Evolutionary conservation across 2,113 vertebrate species (phyloP).

Genomic region (Speoplatyrhinus poulsoni): DNA sequence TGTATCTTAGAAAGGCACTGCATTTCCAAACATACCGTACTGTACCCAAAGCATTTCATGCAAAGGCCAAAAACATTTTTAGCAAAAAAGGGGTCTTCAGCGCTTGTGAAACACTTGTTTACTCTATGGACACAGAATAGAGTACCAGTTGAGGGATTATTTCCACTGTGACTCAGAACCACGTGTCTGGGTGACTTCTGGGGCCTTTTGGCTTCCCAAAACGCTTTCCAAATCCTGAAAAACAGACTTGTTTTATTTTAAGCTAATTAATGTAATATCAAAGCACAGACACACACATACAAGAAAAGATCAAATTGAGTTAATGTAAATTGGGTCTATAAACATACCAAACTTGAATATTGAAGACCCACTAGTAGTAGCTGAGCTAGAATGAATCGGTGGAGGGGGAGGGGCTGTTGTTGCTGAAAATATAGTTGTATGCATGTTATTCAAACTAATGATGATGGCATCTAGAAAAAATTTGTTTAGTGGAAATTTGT

Average conservation of each 20-base stretch:
- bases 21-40: no score
- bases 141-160: background rate
- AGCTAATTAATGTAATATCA: background rate
- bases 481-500: background rate
- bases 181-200: constrained; percentile 84
- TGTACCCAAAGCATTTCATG: no score
- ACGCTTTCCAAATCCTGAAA: constrained; percentile 86
- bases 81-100: no score
- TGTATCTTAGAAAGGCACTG: no score
- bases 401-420: constrained; percentile 40
- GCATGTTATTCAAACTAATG: constrained; percentile 1
- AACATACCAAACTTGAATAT: constrained; percentile 68
- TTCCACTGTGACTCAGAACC: constrained; percentile 65
- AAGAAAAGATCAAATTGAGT: no score
- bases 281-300: background rate
- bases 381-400: constrained; percentile 20
- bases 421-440: constrained; percentile 34
- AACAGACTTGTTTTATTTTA: constrained; percentile 5
- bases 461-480: background rate
- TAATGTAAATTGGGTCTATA: background rate
- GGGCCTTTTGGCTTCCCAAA: constrained; percentile 95
- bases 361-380: constrained; percentile 28
- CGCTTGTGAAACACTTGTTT: background rate
- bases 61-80: no score
- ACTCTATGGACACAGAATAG: background rate